Percentiles rank a stretch among this genome's conserved stretches.
Conservation (phyloP, 2,797 vertebrate species). For the Hippopotamyrus pictus region DNA sequence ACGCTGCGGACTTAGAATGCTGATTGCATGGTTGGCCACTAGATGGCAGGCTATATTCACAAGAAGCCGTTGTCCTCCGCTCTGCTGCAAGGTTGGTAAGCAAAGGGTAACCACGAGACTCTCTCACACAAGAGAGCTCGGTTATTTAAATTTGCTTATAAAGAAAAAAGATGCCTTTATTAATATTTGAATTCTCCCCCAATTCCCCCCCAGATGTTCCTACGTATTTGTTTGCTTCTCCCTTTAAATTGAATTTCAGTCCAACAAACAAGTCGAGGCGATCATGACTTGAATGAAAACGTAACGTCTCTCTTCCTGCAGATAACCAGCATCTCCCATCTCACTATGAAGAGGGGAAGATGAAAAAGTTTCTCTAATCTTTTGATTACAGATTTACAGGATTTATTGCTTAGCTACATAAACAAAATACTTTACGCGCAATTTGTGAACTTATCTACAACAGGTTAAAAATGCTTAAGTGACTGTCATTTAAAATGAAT, state of each 20-base stretch:
- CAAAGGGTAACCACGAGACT: constrained; percentile 63
- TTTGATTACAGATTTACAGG: not conserved
- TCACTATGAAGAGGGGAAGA: not conserved
- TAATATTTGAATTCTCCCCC: constrained; percentile 36
- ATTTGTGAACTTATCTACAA: not conserved
- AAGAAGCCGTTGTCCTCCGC: not conserved
- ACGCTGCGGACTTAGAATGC: not conserved
- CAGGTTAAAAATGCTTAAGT: not conserved
- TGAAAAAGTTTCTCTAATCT: not conserved
- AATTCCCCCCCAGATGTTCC: constrained; percentile 19
- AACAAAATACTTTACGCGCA: not conserved
- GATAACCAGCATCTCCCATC: not conserved
- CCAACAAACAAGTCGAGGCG: constrained; percentile 23
- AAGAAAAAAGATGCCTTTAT: constrained; percentile 24
- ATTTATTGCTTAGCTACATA: not conserved
- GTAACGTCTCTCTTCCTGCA: not conserved
- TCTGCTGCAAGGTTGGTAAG: constrained; percentile 49
- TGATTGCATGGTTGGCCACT: constrained; percentile 26
- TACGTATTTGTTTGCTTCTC: constrained; percentile 30
- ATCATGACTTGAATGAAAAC: constrained; percentile 9
- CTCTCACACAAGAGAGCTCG: constrained; percentile 63
- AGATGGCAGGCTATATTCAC: constrained; percentile 42
- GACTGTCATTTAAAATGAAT: not conserved
- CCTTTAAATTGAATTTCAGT: constrained; percentile 20
- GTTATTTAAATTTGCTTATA: constrained; percentile 56